These are phyloP conservation scores for Tenthredo notha DNA, from an alignment of 2,888 invertebrate genomes.

Conservation along the genomic window DNA sequence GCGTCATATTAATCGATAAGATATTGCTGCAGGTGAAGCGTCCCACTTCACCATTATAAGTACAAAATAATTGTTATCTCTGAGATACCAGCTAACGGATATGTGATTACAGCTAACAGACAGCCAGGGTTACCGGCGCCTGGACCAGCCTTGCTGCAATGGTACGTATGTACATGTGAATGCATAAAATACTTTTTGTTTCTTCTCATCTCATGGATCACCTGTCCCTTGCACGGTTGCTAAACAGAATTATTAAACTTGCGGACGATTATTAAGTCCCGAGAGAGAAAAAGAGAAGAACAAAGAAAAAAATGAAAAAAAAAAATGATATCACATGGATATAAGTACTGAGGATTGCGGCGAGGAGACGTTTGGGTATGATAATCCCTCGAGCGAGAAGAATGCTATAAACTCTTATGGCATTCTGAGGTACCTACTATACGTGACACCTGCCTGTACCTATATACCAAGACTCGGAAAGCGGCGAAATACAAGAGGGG, in stretches of 20 bases:
- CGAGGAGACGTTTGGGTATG: constrained; percentile 6
- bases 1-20: constrained; percentile 23
- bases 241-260: constrained; percentile 5
- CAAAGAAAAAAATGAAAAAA: not conserved
- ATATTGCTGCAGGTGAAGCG: not conserved
- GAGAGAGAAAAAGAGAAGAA: not conserved
- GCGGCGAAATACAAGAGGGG: constrained; percentile 29
- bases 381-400: constrained; percentile 43
- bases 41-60: not conserved
- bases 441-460: constrained; percentile 34
- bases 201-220: not conserved
- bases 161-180: not conserved
- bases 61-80: constrained; percentile 27
- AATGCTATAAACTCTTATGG: constrained; percentile 41
- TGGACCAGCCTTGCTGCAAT: not conserved
- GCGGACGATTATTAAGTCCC: not conserved
- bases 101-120: constrained; percentile 19
- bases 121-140: constrained; percentile 9
- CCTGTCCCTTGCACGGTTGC: constrained; percentile 16
- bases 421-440: constrained; percentile 12
- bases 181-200: not conserved
- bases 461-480: constrained; percentile 18
- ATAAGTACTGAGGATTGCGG: constrained; percentile 14
- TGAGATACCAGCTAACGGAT: not conserved
- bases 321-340: constrained; percentile 2